Conservation (phyloP, 2,888 invertebrate genomes). For the Brachynemurus nebulosus region DNA sequence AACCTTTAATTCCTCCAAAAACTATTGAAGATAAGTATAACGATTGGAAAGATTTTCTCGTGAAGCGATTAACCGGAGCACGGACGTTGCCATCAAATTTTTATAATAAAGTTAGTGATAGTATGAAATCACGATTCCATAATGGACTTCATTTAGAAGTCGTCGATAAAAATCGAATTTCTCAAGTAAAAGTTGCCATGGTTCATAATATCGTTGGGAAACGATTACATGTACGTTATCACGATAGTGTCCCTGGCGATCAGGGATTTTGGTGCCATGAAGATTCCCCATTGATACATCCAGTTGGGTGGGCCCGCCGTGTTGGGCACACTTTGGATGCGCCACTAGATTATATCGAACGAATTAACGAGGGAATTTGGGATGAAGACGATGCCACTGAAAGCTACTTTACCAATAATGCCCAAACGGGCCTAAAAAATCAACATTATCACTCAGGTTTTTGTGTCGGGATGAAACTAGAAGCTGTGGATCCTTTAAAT, state of each 20-base stretch:
- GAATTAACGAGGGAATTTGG: conserved; percentile 54
- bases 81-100: conserved; percentile 88
- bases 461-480: conserved; percentile 83
- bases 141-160: conserved; percentile 81
- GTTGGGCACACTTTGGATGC: conserved; percentile 84
- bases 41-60: conserved; percentile 93
- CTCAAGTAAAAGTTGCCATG: conserved; percentile 74
- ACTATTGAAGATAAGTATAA: conserved; percentile 84
- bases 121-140: conserved; percentile 69
- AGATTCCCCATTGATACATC: conserved; percentile 86
- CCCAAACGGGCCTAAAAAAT: conserved; percentile 24
- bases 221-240: conserved; percentile 80
- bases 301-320: conserved; percentile 88
- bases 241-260: conserved; percentile 63
- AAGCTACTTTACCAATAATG: conserved; percentile 58
- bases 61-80: conserved; percentile 86
- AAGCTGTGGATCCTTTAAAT: conserved; percentile 95
- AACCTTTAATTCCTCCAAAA: conserved; percentile 87
- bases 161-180: conserved; percentile 90
- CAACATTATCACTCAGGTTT: conserved; percentile 35
- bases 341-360: conserved; percentile 60
- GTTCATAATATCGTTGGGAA: conserved; percentile 87
- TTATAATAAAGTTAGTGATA: conserved; percentile 73
- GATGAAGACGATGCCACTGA: conserved; percentile 68
- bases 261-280: conserved; percentile 96